These are phyloP conservation scores for Pangasianodon hypophthalmus DNA, from an alignment of 2,113 vertebrate species.

Conservation along the genomic window DNA sequence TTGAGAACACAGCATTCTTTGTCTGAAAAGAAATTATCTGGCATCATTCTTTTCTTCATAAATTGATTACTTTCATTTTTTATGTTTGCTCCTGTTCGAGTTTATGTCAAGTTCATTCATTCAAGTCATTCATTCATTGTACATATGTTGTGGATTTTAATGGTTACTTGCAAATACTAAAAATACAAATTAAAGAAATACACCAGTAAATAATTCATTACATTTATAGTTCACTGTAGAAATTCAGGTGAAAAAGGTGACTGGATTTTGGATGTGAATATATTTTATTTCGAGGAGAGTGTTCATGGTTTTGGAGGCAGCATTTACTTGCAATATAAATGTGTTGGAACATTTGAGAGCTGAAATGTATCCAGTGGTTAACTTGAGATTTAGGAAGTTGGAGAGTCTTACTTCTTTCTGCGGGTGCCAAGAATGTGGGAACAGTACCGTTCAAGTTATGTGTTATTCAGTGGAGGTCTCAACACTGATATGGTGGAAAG, in stretches of 20 bases:
- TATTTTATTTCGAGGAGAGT: neutral
- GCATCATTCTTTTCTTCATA: neutral
- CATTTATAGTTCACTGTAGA: neutral
- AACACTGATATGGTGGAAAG: slow-evolving; percentile 6
- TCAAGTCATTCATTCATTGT: neutral
- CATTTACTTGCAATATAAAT: slow-evolving; percentile 7
- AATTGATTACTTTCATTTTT: neutral
- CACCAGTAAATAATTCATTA: neutral
- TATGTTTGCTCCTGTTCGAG: neutral
- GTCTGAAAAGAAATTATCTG: neutral
- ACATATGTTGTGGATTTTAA: neutral
- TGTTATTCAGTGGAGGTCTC: neutral
- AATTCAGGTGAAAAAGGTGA: neutral
- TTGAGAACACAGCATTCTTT: neutral
- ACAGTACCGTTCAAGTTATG: neutral
- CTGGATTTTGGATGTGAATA: neutral
- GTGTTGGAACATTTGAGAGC: neutral
- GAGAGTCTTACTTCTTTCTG: neutral
- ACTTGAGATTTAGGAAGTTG: slow-evolving; percentile 11
- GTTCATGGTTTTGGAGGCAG: neutral
- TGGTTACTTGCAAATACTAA: neutral
- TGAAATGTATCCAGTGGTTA: slow-evolving; percentile 4
- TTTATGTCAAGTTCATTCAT: neutral
- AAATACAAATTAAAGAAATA: neutral
- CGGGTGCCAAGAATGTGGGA: slow-evolving; percentile 1